These are phyloP conservation scores for Ophion ventricosus DNA, from an alignment of 2,888 invertebrate genomes.

Conservation along the genomic window DNA sequence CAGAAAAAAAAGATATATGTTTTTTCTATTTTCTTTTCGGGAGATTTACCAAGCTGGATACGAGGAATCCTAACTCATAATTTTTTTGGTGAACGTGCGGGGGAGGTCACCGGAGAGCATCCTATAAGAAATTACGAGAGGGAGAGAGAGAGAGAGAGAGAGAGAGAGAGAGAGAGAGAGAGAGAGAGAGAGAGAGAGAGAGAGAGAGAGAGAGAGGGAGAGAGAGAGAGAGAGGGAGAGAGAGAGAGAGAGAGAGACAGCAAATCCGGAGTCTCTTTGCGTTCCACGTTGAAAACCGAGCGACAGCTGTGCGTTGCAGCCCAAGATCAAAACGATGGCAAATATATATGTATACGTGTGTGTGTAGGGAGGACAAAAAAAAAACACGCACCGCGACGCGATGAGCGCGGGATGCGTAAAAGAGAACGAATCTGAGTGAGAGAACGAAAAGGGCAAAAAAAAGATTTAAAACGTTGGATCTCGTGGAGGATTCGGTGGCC, in stretches of 20 bases:
- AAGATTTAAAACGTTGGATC: not conserved
- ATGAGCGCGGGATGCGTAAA: constrained; percentile 28
- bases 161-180: not conserved
- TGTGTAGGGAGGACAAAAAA: constrained; percentile 16
- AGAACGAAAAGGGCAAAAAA: constrained; percentile 35
- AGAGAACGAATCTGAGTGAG: constrained; percentile 43
- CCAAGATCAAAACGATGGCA: constrained; percentile 50
- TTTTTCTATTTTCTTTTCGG: not conserved
- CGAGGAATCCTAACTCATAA: not conserved
- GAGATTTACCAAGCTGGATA: not conserved
- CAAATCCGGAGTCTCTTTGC: constrained; percentile 26
- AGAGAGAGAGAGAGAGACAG: not conserved
- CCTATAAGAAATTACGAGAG: not conserved
- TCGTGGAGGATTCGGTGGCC: constrained; percentile 46
- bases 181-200: not conserved
- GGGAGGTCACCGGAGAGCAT: not conserved
- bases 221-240: not conserved
- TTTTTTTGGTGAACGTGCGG: not conserved
- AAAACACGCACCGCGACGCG: not conserved
- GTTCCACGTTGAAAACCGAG: constrained; percentile 31
- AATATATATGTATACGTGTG: not conserved
- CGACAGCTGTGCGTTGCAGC: constrained; percentile 52
- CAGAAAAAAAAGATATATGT: too few species aligned
- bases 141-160: not conserved
- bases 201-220: not conserved